Base-by-base conservation (phyloP, 1,140 invertebrate genomes). In the Drosophila parvula region DNA sequence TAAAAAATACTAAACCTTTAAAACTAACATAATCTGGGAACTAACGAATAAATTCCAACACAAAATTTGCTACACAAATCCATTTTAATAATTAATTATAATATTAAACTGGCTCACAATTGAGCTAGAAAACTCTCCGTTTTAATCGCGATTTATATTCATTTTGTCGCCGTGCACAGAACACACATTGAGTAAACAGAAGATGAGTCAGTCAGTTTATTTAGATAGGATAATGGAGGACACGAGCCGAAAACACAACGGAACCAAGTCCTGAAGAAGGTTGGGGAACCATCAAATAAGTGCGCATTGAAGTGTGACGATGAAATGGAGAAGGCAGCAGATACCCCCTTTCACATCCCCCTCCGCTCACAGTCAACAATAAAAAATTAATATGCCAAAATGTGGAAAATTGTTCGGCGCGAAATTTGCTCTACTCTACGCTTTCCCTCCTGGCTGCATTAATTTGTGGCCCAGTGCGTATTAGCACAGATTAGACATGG, bases 351-450 rank as follows among this genome's bases (percentile, higher is more conserved):
- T 48, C 43, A 9, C 51, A 32, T 0, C 27, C 34, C 28, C 22
- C 22, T 22, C 22, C 22, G 22, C 36, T 51, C 45, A 43, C 32
- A n/a, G 4, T 41, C 36, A 53, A 78, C 64, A 56, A 67, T 67
- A 32, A 76, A 82, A 76, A 65, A 79, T 77, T 73, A 81, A 77
- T 81, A 77, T 64, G 68, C 43, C 61, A 67, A 79, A 74, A 81
- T 77, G 60, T 76, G 78, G 73, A 80, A 80, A 80, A 81, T 78
- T 78, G 64, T 56, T 53, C 51, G 58, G 64, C 64, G 64, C 74
- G 51, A 78, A 78, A 78, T 78, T 78, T 61, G 74, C 58, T 63
- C 36, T 38, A 16, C 36, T 27, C 50, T 53, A 12, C 30, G 30
- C 30, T 3, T 28, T 30, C 34, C 50, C 50, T 30, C 57, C 44